Evolutionary conservation across 2,888 invertebrate genomes (phyloP).

Genomic region (Tromatobia lineatoria): DNA sequence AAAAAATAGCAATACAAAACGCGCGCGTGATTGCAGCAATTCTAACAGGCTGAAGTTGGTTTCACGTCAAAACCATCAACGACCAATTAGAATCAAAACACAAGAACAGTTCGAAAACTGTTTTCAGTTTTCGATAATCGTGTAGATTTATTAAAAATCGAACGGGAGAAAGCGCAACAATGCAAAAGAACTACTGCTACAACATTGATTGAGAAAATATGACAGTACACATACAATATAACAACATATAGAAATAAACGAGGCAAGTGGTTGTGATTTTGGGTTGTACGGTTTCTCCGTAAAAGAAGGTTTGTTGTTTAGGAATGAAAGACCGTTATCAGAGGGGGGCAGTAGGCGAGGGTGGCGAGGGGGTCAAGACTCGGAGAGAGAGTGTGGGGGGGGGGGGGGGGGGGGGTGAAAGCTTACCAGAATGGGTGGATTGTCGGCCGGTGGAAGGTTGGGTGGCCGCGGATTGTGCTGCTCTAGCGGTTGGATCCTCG

Average conservation of each 20-base stretch:
- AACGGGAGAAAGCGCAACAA: not conserved
- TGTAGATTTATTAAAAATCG: too few relatives aligned
- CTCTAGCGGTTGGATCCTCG: conserved; percentile 82
- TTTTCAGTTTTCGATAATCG: too few relatives aligned
- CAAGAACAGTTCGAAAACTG: too few relatives aligned
- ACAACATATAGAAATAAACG: conserved; percentile 24
- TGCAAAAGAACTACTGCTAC: conserved; percentile 3
- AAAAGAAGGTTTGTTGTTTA: not conserved
- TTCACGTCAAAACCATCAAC: too few relatives aligned
- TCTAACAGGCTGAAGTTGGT: too few relatives aligned
- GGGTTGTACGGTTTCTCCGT: not conserved
- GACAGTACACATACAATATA: conserved; percentile 9
- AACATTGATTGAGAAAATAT: conserved; percentile 11
- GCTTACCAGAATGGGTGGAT: conserved; percentile 81
- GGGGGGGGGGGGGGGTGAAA: conserved; percentile 43
- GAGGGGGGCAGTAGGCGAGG: conserved; percentile 37
- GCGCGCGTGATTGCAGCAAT: too few relatives aligned
- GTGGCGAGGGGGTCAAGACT: conserved; percentile 32
- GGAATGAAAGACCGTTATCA: conserved; percentile 33
- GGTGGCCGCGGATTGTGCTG: conserved; percentile 83
- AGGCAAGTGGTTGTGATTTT: conserved; percentile 16
- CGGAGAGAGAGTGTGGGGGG: conserved; percentile 31
- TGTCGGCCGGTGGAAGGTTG: conserved; percentile 84
- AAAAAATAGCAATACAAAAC: too few relatives aligned
- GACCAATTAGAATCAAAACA: too few relatives aligned